Base-by-base conservation (phyloP, 2,113 vertebrate genomes). In the Corythornis vintsioides region DNA sequence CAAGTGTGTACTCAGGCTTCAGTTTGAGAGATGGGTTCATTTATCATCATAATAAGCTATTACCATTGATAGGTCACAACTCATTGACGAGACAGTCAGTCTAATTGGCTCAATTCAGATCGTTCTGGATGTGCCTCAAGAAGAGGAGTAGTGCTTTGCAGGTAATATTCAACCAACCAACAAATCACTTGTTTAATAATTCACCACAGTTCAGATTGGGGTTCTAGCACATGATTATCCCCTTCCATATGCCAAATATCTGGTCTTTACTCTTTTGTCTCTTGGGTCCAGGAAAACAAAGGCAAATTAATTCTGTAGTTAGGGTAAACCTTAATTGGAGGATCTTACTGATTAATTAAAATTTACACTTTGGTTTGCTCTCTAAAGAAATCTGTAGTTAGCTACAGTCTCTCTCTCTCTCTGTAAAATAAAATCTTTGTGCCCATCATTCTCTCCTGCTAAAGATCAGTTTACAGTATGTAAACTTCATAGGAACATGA, bases 41-140 rank as follows among this genome's bases (percentile, higher is more conserved):
- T 98, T 98, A 98, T 98, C 98, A 98, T 98, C 97, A 98, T 98
- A 98, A 98, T 98, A 98, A 98, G 96, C 97, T 97, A 98, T 98
- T 98, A 98, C 97, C 95, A 97, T 65, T 92, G 95, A 98, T 98
- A 97, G 97, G 97, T 98, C 97, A 98, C 98, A 98, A 98, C 95
- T 98, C 97, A 97, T 96, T 96, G 97, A 98, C 96, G 94, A 98
- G 98, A 97, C 96, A 97, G 97, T 96, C 92, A 74, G 97, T 93
- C 96, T 98, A 98, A 98, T 98, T 98, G 98, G 97, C 96, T 98
- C 97, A 96, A 97, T 96, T 97, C 94, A 86, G 77, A 97, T 93
- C 97, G 93, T 94, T 97, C 94, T 93, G 81, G 86, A 97, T 93
- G 84, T 96, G 96, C 91, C 96, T 97, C 93, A 88, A 97, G 96